A percentile compares a stretch with the other conserved stretches of the same genome.
Conservation (phyloP, 2,113 vertebrate species). For the Arizona elegans region DNA sequence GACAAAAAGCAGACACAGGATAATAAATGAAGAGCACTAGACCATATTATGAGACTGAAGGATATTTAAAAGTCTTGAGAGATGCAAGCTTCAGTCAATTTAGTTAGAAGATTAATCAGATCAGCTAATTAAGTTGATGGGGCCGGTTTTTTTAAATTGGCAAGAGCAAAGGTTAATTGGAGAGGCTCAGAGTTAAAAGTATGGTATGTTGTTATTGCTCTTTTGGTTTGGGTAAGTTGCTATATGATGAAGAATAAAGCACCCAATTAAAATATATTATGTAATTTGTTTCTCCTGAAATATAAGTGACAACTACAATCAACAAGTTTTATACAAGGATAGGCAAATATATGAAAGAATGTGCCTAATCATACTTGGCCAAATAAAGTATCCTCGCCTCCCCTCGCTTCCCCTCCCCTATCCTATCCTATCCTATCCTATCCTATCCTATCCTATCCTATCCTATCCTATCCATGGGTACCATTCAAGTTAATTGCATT, state of each 20-base stretch:
- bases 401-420: fast-evolving
- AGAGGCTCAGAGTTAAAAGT: constrained; percentile 23
- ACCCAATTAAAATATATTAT: neutral
- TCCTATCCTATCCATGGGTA: neutral
- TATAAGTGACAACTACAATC: neutral
- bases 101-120: neutral
- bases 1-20: constrained; percentile 63
- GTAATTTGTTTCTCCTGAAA: neutral
- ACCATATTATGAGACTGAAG: constrained; percentile 39
- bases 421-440: neutral
- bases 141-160: neutral
- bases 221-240: neutral
- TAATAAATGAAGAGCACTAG: constrained; percentile 63
- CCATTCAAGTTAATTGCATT: neutral
- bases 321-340: neutral
- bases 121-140: neutral
- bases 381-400: too few relatives aligned
- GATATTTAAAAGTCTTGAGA: neutral
- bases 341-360: neutral
- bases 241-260: neutral
- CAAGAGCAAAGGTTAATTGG: constrained; percentile 28
- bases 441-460: too few relatives aligned
- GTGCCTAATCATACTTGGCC: neutral
- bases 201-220: neutral
- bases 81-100: neutral